Base-by-base conservation (phyloP, 1,140 invertebrate species). In the Diuraphis noxia region DNA sequence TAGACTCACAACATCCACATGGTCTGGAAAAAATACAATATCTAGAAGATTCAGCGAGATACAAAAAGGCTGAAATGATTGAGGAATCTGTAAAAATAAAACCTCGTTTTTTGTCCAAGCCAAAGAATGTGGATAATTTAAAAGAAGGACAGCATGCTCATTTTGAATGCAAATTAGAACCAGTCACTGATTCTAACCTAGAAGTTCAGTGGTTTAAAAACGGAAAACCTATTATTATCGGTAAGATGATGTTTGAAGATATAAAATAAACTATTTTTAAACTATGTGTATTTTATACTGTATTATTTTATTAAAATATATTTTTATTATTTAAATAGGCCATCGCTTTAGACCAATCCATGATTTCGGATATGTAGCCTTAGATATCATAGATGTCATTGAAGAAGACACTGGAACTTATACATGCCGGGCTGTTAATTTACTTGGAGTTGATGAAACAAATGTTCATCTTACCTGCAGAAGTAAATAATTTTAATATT, bases 151-250 rank as follows among this genome's bases (percentile, higher is more conserved):
- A 98, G 92, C 97, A 98, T 93, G 98, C 98, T 88, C 98, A 99
- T 93, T 99, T 99, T 94, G 99, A 99, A 95, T 98, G 98, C 93
- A 99, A 99, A 94, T 95, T 99, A 30, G 98, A 99, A 94, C 98
- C 98, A n/a, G 97, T 98, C 7, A 98, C 98, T 36, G 98, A 99
- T 95, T 96, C 97, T 0, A 98, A 99, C 93, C 94, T 99, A 40
- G 97, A 98, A 94, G 97, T 99, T 30, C 98, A 98, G 94, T 99
- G 98, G 98, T 98, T 96, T 93, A 98, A 98, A 93, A 98, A 98
- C 94, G 97, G 97, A 88, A 95, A 96, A 93, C 97, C 97, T 92
- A 96, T 98, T 56, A 98, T 97, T 17, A 96, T 98, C 93, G 95
- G 96, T 96, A 94, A 93, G 93, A 93, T 72, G 92, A 88, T 17